Conservation (phyloP, 92 coral and sea anemone genomes). For the Palythoa grandiflora region DNA sequence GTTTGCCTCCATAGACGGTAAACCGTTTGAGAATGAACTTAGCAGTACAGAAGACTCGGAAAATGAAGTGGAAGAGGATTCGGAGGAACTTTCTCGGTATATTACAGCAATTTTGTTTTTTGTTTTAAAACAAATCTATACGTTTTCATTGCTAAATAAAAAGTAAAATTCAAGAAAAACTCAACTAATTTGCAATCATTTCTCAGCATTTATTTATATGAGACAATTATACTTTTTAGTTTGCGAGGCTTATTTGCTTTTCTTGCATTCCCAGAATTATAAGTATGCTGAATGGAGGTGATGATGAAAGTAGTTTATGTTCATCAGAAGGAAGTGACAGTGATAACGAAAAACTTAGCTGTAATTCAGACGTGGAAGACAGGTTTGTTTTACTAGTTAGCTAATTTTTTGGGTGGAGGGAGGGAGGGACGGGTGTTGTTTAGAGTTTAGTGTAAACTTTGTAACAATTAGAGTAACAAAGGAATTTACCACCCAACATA, state of each 20-base stretch:
- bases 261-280: not conserved
- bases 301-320: slow-evolving; percentile 2
- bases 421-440: not conserved
- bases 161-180: not conserved
- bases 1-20: not conserved
- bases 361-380: not conserved
- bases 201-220: not conserved
- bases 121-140: slow-evolving; percentile 1
- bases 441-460: not conserved
- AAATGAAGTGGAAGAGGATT: slow-evolving; percentile 22
- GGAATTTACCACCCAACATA: not conserved
- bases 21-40: slow-evolving; percentile 4
- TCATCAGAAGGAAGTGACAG: not conserved
- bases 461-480: not conserved
- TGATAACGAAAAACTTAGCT: not conserved
- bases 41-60: slow-evolving; percentile 19
- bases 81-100: slow-evolving; percentile 19
- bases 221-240: not conserved
- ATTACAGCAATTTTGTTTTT: not conserved
- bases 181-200: not conserved
- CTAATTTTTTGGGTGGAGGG: not conserved
- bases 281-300: not conserved
- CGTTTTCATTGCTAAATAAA: slow-evolving; percentile 1
- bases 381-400: not conserved
- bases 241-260: not conserved